Conservation (phyloP, 1,140 invertebrate genomes). For the Fopius arisanus region DNA sequence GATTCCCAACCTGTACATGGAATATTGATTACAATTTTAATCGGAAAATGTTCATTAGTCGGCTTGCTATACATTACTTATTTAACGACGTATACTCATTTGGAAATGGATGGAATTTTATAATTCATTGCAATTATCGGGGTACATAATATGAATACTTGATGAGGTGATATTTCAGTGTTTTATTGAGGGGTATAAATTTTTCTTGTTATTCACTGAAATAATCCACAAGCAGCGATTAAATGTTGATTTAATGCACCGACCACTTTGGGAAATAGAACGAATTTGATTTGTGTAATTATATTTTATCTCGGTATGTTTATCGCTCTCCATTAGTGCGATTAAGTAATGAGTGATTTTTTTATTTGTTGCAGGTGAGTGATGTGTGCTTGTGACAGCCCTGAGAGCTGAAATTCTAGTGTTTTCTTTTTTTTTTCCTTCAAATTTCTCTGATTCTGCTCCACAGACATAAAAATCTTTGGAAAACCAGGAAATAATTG, state of each 20-base stretch:
- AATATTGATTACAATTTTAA: constrained; percentile 31
- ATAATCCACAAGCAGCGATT: no score
- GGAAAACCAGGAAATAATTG: no score
- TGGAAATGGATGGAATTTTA: constrained; percentile 18
- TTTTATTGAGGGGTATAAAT: constrained; percentile 8
- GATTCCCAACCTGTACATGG: constrained; percentile 8
- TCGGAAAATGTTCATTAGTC: constrained; percentile 23
- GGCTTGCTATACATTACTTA: constrained; percentile 18
- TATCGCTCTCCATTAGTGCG: not conserved
- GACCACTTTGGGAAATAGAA: not conserved
- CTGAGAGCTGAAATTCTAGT: no score
- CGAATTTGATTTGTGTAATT: not conserved
- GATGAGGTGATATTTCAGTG: constrained; percentile 21
- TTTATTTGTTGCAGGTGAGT: not conserved
- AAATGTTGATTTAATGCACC: no score
- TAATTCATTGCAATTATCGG: constrained; percentile 29
- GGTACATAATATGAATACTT: constrained; percentile 18
- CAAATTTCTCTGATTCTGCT: not conserved
- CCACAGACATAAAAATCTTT: no score
- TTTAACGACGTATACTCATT: constrained; percentile 16
- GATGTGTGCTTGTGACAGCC: not conserved
- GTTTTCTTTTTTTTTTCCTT: not conserved
- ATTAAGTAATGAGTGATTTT: not conserved
- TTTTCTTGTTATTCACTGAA: not conserved
- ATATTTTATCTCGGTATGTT: not conserved